Evolutionary conservation across 1,140 invertebrate genomes (phyloP), one percentile per base, ranked within the genome.

Genomic region (Zaprionus inermis): DNA sequence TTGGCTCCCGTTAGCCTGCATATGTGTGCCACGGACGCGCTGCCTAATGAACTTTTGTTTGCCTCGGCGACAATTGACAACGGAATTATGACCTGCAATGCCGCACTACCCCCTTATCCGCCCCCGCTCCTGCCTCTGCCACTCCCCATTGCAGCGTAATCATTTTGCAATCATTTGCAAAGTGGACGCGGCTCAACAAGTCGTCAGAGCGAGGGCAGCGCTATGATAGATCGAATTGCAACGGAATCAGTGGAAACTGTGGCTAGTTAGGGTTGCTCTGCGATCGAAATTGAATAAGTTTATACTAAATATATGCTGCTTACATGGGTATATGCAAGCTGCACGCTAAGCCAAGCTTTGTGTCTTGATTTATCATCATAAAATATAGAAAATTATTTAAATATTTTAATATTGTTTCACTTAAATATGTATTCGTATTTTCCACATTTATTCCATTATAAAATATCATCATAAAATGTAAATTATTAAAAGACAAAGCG

Each of bases 41-140:
- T 76, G 61, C 71, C 81, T 84, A 80, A 84, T 84, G 78, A 84
- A 84, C 73, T 80, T 63, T 72, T 71, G 66, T 72, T 59, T 69
- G 63, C 36, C 36, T 41, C 49, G 24, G 12, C 69, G 69, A 76
- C 73, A 76, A 76, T 76, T 76, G 73, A 76, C 68, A 61, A 49
- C 61, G 51, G 66, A 80, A 81, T 75, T 69, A 75, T 72, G 78
- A 51, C 34, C 58, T 51, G 41, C 60, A 63, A 41, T 54, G 11
- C 32, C 24, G 14, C 28, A 14, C 49, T 18, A 30, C 20, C 36
- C 44, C 46, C 24, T 36, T 3, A 9, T 44, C 12, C 36, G 11
- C 7, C 36, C 44, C 3, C 32, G 24, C 30, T 9, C 10, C n/a
- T 56, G 46, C 36, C 68, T 46, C 51, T 79, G 22, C 12, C 20